These are phyloP conservation scores for Macaria liturata DNA, from an alignment of 2,888 invertebrate species.

Conservation along the genomic window DNA sequence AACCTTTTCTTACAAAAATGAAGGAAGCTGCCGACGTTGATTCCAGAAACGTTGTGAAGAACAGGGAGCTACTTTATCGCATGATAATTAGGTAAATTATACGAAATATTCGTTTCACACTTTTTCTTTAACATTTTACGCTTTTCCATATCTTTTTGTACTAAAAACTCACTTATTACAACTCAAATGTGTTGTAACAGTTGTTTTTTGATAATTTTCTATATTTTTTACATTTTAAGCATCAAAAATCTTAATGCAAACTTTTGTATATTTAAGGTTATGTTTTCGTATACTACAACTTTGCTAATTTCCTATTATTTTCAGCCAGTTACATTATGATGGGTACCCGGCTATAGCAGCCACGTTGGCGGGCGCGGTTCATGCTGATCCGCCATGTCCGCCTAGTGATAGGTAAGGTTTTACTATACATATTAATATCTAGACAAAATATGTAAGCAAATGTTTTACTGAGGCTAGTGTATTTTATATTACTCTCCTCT, in stretches of 20 bases:
- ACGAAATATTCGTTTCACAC: too few relatives aligned
- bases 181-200: too few relatives aligned
- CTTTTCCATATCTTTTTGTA: too few relatives aligned
- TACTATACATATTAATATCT: too few relatives aligned
- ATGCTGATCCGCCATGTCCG: conserved; percentile 96
- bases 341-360: conserved; percentile 97
- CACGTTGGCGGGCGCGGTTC: conserved; percentile 91
- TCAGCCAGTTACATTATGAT: conserved; percentile 98
- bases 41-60: conserved; percentile 91
- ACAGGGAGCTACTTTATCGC: conserved; percentile 93
- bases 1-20: conserved; percentile 47
- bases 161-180: too few relatives aligned
- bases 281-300: neutral
- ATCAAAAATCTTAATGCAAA: too few relatives aligned
- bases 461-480: too few relatives aligned
- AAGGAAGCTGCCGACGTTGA: conserved; percentile 82
- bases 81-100: conserved; percentile 91
- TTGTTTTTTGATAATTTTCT: too few relatives aligned
- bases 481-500: too few relatives aligned
- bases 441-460: too few relatives aligned
- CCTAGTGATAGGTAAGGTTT: conserved; percentile 90
- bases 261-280: conserved; percentile 22
- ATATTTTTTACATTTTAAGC: too few relatives aligned
- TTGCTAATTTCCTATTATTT: conserved; percentile 13
- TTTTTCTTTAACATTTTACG: too few relatives aligned